These are phyloP conservation scores for Lysandra coridon DNA, from an alignment of 2,888 invertebrate genomes.

Conservation along the genomic window DNA sequence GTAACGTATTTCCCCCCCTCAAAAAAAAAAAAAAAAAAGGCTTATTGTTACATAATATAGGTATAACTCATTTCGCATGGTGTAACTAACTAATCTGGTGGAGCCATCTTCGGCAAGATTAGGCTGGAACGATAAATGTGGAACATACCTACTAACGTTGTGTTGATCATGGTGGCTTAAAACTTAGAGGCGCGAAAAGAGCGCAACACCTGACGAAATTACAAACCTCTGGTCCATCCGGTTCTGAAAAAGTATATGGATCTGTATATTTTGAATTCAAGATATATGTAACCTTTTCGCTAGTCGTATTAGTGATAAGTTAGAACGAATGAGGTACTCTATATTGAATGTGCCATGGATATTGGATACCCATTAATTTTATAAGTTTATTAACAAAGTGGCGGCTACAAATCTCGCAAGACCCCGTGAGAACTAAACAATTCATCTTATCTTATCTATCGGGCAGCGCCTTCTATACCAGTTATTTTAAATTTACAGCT, in stretches of 20 bases:
- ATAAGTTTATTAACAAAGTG: slow-evolving; percentile 30
- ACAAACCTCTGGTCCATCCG: no score
- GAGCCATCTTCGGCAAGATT: no score
- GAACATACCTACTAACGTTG: no score
- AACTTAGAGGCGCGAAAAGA: no score
- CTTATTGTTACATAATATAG: slow-evolving; percentile 8
- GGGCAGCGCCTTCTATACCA: slow-evolving; percentile 45
- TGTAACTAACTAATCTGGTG: background rate
- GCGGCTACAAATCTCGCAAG: slow-evolving; percentile 31
- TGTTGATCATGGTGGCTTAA: no score
- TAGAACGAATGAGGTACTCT: background rate
- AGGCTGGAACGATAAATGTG: no score
- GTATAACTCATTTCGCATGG: background rate
- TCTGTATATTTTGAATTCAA: background rate
- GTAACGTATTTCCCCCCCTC: no score
- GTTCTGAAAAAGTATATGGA: no score
- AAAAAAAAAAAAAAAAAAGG: background rate
- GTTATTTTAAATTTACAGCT: slow-evolving; percentile 38
- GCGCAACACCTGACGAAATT: no score
- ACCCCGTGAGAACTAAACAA: slow-evolving; percentile 70
- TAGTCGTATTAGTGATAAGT: background rate
- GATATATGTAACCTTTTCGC: background rate
- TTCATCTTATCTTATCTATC: slow-evolving; percentile 71
- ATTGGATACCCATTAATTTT: slow-evolving; percentile 4
- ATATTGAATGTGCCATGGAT: slow-evolving; percentile 2